Percentiles rank a stretch among this genome's conserved stretches.
phyloP scores from a whole-genome alignment of 2,113 vertebrate species.

The Neogobius melanostomus region DNA sequence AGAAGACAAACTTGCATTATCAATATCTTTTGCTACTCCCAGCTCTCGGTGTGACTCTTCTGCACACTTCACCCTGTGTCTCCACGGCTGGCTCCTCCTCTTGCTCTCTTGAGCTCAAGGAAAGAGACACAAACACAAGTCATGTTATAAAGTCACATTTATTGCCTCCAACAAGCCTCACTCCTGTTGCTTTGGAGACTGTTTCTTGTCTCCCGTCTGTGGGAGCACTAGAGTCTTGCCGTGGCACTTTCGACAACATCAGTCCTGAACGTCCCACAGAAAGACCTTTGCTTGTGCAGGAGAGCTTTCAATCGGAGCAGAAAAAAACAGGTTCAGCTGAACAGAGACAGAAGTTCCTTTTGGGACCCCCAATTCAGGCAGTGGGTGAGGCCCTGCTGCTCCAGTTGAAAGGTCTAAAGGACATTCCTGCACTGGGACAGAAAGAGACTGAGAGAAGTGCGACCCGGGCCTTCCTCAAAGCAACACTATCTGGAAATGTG shows the following conservation, averaged over 20 bases:
- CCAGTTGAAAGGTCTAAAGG: constrained; percentile 32
- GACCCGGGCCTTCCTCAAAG: constrained; percentile 80
- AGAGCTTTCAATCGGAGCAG: background rate
- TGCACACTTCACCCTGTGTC: constrained; percentile 18
- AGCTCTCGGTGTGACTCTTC: background rate
- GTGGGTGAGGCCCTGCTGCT: constrained; percentile 15
- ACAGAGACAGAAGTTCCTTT: background rate
- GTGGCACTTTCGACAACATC: constrained; percentile 25
- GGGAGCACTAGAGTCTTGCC: background rate
- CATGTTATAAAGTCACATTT: background rate
- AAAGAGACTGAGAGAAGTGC: constrained; percentile 68
- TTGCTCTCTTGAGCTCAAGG: constrained; percentile 7
- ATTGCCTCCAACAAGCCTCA: background rate
- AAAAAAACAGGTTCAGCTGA: background rate
- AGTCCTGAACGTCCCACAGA: constrained; percentile 27
- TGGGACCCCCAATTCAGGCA: constrained; percentile 22
- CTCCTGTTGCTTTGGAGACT: constrained; percentile 16
- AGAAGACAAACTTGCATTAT: constrained; percentile 37
- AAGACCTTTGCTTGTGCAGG: constrained; percentile 10
- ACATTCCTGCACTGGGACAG: constrained; percentile 56
- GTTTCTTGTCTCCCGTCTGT: background rate
- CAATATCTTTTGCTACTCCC: background rate
- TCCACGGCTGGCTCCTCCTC: constrained; percentile 24
- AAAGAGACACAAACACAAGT: constrained; percentile 17
- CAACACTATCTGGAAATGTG: constrained; percentile 84